Evolutionary conservation across 2,113 vertebrate genomes (phyloP).

Genomic region (Paramisgurnus dabryanus): DNA sequence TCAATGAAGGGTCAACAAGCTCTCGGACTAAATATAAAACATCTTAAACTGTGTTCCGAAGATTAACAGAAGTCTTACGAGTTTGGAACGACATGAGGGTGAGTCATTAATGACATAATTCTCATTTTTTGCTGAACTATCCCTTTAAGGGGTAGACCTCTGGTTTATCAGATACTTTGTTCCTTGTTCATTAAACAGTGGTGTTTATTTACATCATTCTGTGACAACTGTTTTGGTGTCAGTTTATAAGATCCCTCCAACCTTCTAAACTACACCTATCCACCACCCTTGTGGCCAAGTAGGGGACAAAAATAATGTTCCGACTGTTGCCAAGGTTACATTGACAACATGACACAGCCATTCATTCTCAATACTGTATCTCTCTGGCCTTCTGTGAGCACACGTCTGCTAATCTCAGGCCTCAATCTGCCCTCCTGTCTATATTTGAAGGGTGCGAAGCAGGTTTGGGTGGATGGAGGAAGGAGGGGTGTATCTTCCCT

Average conservation of each 20-base stretch:
- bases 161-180: too few relatives aligned
- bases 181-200: too few relatives aligned
- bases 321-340: slow-evolving; percentile 84
- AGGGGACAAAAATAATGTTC: slow-evolving; percentile 77
- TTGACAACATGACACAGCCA: slow-evolving; percentile 83
- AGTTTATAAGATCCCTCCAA: slow-evolving; percentile 46
- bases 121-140: too few relatives aligned
- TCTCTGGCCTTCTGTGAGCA: slow-evolving; percentile 82
- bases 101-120: too few relatives aligned
- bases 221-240: not conserved
- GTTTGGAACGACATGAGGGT: too few relatives aligned
- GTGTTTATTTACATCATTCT: too few relatives aligned
- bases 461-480: slow-evolving; percentile 41
- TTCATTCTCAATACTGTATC: slow-evolving; percentile 84
- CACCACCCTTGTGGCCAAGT: slow-evolving; percentile 66
- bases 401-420: slow-evolving; percentile 81
- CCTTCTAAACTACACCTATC: slow-evolving; percentile 42
- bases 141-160: too few relatives aligned
- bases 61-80: too few relatives aligned
- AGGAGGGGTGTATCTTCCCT: slow-evolving; percentile 53
- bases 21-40: too few relatives aligned
- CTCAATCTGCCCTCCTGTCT: slow-evolving; percentile 80
- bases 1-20: too few relatives aligned
- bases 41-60: too few relatives aligned
- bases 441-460: slow-evolving; percentile 60